A percentile compares a stretch with the other conserved stretches of the same genome.
Conservation (phyloP, 1,140 invertebrate species). For the Schmidtea mediterranea region DNA sequence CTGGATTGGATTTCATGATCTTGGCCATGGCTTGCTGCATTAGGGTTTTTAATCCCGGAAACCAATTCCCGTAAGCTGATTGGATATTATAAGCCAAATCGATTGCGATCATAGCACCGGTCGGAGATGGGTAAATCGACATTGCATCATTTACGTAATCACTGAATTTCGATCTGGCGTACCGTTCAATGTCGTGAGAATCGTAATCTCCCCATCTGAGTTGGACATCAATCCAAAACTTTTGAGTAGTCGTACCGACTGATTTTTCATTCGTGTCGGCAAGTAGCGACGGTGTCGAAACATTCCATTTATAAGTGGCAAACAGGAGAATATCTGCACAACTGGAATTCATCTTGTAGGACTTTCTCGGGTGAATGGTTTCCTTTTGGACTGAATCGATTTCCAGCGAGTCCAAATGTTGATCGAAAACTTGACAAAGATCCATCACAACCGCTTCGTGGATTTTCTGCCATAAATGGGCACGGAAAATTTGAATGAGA, state of each 20-base stretch:
- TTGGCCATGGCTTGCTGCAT: constrained; percentile 94
- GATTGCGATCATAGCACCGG: constrained; percentile 78
- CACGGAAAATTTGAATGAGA: constrained; percentile 92
- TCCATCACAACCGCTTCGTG: constrained; percentile 99
- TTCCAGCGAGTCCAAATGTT: constrained; percentile 88
- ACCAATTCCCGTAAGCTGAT: constrained; percentile 90
- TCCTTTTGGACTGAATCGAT: constrained; percentile 99
- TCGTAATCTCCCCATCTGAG: constrained; percentile 97
- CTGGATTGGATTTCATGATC: constrained; percentile 99
- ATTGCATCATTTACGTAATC: constrained; percentile 99
- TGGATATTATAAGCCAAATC: constrained; percentile 96
- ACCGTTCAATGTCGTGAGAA: constrained; percentile 91
- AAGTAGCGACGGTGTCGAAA: constrained; percentile 70
- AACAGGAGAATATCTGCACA: constrained; percentile 94
- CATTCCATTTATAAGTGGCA: constrained; percentile 97
- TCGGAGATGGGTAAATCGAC: constrained; percentile 97
- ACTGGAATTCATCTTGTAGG: constrained; percentile 99
- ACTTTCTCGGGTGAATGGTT: constrained; percentile 95
- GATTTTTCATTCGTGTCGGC: constrained; percentile 96
- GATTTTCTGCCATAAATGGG: constrained; percentile 99
- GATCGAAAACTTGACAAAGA: constrained; percentile 96
- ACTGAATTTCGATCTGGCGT: constrained; percentile 86
- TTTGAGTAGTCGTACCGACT: constrained; percentile 86
- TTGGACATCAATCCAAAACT: constrained; percentile 98
- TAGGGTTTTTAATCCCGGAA: constrained; percentile 85